Percentiles rank a stretch among this genome's conserved stretches.
phyloP scores from a whole-genome alignment of 2,888 invertebrate genomes.

The Agrilus mali region DNA sequence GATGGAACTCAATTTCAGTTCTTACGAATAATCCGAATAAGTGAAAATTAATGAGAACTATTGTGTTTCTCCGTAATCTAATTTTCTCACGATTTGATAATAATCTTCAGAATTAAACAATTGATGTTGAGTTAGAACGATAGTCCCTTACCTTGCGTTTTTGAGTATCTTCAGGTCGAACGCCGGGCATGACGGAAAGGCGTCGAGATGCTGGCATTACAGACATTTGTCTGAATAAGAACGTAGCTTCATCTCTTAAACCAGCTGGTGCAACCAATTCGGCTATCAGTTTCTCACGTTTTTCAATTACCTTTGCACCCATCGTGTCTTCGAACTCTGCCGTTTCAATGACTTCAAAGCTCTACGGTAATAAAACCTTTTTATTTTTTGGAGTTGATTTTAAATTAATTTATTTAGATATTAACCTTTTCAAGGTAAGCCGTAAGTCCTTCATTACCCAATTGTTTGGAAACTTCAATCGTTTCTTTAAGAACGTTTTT shows the following conservation, averaged over 20 bases:
- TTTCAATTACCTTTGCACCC: conserved; percentile 28
- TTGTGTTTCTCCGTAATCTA: too few relatives aligned
- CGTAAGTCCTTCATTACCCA: conserved; percentile 26
- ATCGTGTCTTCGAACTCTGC: conserved; percentile 29
- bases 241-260: conserved; percentile 32
- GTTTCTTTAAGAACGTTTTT: conserved; percentile 26
- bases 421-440: conserved; percentile 26
- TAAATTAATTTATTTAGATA: too few relatives aligned
- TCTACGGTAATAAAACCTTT: conserved; percentile 20
- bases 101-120: neutral
- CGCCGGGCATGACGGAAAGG: conserved; percentile 38
- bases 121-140: neutral
- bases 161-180: conserved; percentile 14
- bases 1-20: too few relatives aligned
- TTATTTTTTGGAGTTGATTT: too few relatives aligned
- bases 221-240: conserved; percentile 35
- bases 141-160: conserved; percentile 1
- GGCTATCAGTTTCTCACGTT: conserved; percentile 33
- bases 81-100: too few relatives aligned
- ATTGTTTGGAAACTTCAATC: conserved; percentile 22
- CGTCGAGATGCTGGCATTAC: conserved; percentile 33
- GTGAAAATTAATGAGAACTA: too few relatives aligned
- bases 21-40: too few relatives aligned
- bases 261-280: conserved; percentile 30
- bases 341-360: conserved; percentile 27